phyloP scores from a whole-genome alignment of 2,888 invertebrate species.

The Hermaeophaga mercurialis region DNA sequence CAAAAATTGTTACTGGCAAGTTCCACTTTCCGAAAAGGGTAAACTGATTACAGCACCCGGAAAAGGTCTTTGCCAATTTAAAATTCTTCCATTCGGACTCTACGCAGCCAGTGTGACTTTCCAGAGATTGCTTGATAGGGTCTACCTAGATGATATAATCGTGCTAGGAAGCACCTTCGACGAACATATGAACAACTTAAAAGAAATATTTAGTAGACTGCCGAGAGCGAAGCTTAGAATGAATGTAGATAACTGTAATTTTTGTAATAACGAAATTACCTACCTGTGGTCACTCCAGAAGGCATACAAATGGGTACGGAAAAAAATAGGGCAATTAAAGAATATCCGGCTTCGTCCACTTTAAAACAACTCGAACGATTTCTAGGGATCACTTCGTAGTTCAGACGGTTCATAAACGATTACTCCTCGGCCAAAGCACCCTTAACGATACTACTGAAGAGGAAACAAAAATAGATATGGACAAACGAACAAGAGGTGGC shows the following conservation, averaged over 20 bases:
- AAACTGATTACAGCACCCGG: conserved; percentile 43
- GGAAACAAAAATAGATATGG: conserved; percentile 9
- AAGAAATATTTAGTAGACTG: not conserved
- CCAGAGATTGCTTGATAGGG: not conserved
- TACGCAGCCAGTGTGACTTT: not conserved
- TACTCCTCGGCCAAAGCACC: conserved; percentile 14
- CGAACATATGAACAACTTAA: not conserved
- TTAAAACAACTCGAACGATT: conserved; percentile 14
- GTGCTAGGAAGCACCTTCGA: not conserved
- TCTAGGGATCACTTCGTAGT: conserved; percentile 19
- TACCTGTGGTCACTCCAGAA: not conserved
- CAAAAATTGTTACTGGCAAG: conserved; percentile 46
- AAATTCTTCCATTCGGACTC: conserved; percentile 46
- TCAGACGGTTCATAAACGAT: conserved; percentile 18
- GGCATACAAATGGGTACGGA: conserved; percentile 2
- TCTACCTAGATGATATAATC: not conserved
- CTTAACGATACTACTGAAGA: conserved; percentile 11
- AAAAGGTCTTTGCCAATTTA: conserved; percentile 46
- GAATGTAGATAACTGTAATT: not conserved
- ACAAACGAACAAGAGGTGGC: conserved; percentile 2
- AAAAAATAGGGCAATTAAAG: conserved; percentile 2
- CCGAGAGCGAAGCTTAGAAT: not conserved
- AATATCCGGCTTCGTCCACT: not conserved
- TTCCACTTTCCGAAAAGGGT: conserved; percentile 24
- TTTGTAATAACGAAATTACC: not conserved